Percentiles rank a stretch among this genome's conserved stretches.
Conservation (phyloP, 37 sponge, comb jelly and placozoan genomes). For the Spongia lamella region DNA sequence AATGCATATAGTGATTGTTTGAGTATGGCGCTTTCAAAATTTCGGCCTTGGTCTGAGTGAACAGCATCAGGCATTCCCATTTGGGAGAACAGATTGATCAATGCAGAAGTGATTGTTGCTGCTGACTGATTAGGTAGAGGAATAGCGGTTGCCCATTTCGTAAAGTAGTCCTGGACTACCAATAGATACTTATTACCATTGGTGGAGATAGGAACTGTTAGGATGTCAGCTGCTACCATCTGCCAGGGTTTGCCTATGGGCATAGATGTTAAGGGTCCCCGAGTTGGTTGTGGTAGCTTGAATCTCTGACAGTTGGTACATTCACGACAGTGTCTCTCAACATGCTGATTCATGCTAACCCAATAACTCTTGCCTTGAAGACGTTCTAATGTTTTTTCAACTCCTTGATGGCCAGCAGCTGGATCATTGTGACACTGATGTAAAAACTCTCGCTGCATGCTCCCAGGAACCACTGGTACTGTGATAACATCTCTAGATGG, state of each 20-base stretch:
- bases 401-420: slow-evolving; percentile 31
- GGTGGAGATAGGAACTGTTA: neutral
- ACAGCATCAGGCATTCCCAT: slow-evolving; percentile 18
- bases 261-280: slow-evolving; percentile 12
- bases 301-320: slow-evolving; percentile 28
- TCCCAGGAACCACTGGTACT: slow-evolving; percentile 23
- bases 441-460: neutral
- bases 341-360: neutral
- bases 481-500: slow-evolving; percentile 15
- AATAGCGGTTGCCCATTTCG: slow-evolving; percentile 37
- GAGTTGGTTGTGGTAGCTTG: slow-evolving; percentile 18
- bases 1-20: slow-evolving; percentile 6
- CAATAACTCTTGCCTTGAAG: neutral
- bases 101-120: neutral
- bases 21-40: slow-evolving; percentile 26
- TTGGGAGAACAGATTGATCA: neutral
- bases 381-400: neutral
- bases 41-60: slow-evolving; percentile 29
- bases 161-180: slow-evolving; percentile 29
- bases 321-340: slow-evolving; percentile 7
- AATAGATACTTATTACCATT: slow-evolving; percentile 1
- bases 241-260: slow-evolving; percentile 20
- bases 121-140: slow-evolving; percentile 34
- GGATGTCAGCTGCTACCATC: slow-evolving; percentile 12
- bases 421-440: slow-evolving; percentile 16